A percentile compares a stretch with the other conserved stretches of the same genome.
Evolutionary conservation across 2,113 vertebrate species (phyloP).

Genomic region (Cettia cetti): DNA sequence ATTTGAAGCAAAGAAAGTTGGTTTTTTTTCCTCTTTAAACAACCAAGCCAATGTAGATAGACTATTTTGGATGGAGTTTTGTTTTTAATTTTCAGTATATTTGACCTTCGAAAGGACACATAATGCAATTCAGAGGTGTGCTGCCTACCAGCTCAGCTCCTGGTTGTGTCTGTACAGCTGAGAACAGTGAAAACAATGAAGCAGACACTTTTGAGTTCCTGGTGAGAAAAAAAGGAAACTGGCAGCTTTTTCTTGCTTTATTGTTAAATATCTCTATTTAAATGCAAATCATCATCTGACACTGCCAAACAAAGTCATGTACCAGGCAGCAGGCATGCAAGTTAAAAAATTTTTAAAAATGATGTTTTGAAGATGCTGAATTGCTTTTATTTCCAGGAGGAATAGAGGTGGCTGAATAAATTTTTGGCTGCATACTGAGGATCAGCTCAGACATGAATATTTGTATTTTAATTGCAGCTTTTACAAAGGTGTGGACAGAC

Average conservation of each 20-base stretch:
- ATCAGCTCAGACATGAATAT: background rate
- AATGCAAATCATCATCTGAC: conserved; percentile 45
- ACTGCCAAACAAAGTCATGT: conserved; percentile 25
- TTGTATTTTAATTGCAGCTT: background rate
- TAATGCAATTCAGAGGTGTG: background rate
- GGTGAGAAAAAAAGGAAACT: background rate
- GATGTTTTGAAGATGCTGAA: background rate
- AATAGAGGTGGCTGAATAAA: background rate
- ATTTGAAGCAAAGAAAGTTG: background rate
- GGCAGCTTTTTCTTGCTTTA: conserved; percentile 6
- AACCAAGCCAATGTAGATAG: background rate
- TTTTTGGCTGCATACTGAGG: background rate
- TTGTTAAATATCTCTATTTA: conserved; percentile 57
- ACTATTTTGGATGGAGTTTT: background rate
- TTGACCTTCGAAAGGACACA: background rate
- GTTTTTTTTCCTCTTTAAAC: background rate
- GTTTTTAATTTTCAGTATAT: background rate
- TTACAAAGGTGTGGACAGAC: background rate
- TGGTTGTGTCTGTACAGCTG: background rate
- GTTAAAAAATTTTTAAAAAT: background rate
- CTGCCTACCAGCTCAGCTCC: background rate
- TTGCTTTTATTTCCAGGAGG: background rate
- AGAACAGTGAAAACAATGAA: conserved; percentile 11
- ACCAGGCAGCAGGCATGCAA: background rate
- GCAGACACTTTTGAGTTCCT: conserved; percentile 6